A percentile compares a stretch with the other conserved stretches of the same genome.
Conservation (phyloP, 53 echinoderm and acorn worm species). For the Stichopus horrens region DNA sequence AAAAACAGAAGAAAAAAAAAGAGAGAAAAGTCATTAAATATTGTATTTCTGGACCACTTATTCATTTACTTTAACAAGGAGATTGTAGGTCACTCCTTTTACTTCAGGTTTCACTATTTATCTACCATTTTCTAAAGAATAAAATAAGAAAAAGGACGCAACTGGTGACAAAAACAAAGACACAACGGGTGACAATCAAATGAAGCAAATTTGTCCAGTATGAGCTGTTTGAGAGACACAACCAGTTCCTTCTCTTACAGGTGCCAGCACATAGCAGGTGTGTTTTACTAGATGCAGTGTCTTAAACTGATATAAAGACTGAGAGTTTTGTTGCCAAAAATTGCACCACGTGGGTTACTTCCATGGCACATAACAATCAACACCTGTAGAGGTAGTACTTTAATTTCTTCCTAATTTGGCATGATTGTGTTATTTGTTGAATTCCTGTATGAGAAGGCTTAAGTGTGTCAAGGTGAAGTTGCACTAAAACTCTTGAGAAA, state of each 20-base stretch:
- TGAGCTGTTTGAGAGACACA: conserved; percentile 4
- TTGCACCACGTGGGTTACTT: no score
- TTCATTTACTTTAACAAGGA: background rate
- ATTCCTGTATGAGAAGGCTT: no score
- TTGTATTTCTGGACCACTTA: background rate
- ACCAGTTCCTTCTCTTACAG: conserved; percentile 3
- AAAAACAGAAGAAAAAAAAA: conserved; percentile 52
- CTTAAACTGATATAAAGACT: no score
- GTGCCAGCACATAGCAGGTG: background rate
- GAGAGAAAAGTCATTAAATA: conserved; percentile 20
- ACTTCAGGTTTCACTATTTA: background rate
- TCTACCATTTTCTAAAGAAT: background rate
- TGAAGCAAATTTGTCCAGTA: conserved; percentile 1
- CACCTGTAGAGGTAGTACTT: no score
- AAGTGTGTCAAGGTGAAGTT: no score
- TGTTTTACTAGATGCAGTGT: no score
- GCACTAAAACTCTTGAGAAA: no score
- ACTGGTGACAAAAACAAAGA: background rate
- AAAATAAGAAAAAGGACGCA: background rate
- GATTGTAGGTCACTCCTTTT: no score
- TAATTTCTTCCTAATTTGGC: no score
- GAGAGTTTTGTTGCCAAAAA: no score
- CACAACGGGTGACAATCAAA: background rate
- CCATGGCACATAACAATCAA: no score
- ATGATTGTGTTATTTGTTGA: no score